A percentile compares a stretch with the other conserved stretches of the same genome.
phyloP scores from a whole-genome alignment of 2,797 vertebrate species.

The Monodelphis domestica region DNA sequence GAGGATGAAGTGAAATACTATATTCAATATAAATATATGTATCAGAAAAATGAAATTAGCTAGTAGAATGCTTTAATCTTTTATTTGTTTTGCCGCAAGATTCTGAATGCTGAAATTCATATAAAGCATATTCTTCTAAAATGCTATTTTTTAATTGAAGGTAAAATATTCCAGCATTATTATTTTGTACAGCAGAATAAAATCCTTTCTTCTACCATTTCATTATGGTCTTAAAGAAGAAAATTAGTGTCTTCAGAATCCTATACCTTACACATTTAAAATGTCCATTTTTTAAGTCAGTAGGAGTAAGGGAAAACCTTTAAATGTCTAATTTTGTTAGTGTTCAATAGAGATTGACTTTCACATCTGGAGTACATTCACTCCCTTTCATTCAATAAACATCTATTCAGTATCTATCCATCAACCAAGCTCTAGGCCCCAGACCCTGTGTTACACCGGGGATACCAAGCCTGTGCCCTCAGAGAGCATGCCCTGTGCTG shows the following conservation, averaged over 20 bases:
- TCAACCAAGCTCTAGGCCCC: not conserved
- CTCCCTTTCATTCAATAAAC: not conserved
- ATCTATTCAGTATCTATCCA: not conserved
- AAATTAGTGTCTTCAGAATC: not conserved
- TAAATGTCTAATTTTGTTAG: not conserved
- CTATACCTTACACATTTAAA: not conserved
- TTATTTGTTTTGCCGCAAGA: not conserved
- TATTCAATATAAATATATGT: conserved; percentile 39
- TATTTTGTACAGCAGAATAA: not conserved
- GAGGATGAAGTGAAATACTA: not conserved
- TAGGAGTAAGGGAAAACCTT: not conserved
- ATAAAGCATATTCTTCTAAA: conserved; percentile 17
- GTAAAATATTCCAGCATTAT: not conserved
- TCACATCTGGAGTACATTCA: too few relatives aligned
- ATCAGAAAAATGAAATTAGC: not conserved
- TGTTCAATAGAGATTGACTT: not conserved
- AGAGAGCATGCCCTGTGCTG: not conserved
- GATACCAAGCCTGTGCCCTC: not conserved
- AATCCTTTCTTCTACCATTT: not conserved
- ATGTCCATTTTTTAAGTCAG: not conserved
- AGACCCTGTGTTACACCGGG: not conserved
- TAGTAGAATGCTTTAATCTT: not conserved
- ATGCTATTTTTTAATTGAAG: conserved; percentile 6
- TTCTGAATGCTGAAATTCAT: not conserved
- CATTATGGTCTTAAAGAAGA: not conserved